These are phyloP conservation scores for Magallana angulata DNA, from an alignment of 1,140 invertebrate species.

Conservation along the genomic window DNA sequence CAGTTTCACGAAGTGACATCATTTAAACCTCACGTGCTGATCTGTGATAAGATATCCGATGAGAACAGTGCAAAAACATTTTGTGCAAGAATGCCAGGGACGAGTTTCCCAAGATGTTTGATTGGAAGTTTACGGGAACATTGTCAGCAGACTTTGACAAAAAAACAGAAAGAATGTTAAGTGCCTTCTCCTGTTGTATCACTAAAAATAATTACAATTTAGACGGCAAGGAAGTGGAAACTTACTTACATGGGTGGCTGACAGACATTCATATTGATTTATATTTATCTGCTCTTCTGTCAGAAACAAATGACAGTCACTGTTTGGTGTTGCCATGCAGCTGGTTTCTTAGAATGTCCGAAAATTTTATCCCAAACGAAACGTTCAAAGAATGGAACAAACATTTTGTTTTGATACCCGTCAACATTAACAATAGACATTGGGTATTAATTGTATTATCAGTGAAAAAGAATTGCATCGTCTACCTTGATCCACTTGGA, in stretches of 20 bases:
- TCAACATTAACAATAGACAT: neutral
- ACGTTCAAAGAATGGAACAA: neutral
- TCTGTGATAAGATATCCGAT: neutral
- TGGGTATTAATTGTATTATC: neutral
- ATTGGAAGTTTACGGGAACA: neutral
- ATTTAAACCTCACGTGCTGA: neutral
- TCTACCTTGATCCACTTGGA: neutral
- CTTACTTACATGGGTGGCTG: neutral
- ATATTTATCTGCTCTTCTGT: neutral
- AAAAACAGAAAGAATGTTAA: neutral
- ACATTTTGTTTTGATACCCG: neutral
- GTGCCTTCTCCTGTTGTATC: neutral
- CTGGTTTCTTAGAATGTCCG: neutral
- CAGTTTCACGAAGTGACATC: neutral
- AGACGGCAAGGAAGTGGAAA: neutral
- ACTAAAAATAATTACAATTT: neutral
- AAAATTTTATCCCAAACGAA: neutral
- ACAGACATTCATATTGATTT: neutral
- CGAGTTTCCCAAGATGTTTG: neutral
- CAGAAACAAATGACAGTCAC: neutral
- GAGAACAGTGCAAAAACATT: neutral
- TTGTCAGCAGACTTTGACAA: neutral
- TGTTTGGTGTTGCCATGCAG: neutral
- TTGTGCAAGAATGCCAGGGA: neutral
- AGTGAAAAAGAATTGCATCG: neutral